Conservation (phyloP, 2,888 invertebrate genomes). For the Lasioglossum morio region DNA sequence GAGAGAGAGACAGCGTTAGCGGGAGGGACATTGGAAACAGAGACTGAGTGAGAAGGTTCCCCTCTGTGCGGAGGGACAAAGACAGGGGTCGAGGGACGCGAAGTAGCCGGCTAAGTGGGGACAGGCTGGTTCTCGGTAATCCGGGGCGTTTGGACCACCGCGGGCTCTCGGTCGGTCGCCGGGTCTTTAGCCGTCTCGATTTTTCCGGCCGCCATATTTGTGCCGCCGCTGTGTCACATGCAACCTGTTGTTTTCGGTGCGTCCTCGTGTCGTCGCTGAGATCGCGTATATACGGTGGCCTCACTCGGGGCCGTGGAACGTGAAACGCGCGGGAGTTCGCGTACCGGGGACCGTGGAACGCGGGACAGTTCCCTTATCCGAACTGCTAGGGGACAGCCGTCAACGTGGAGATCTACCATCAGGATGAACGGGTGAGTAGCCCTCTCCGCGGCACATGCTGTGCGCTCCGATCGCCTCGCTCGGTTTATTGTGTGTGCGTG, state of each 20-base stretch:
- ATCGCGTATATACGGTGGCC: slow-evolving; percentile 40
- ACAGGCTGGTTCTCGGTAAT: not conserved
- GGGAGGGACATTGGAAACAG: not conserved
- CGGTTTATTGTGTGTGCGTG: not conserved
- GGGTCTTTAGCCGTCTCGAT: slow-evolving; percentile 39
- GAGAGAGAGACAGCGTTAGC: not conserved
- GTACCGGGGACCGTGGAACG: slow-evolving; percentile 16
- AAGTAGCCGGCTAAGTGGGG: not conserved
- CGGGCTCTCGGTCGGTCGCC: not conserved
- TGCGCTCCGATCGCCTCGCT: not conserved
- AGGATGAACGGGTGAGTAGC: slow-evolving; percentile 83
- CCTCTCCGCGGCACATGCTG: slow-evolving; percentile 1
- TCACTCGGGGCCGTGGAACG: not conserved
- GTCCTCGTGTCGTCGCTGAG: slow-evolving; percentile 67
- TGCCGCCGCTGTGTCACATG: slow-evolving; percentile 67
- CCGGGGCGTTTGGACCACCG: not conserved
- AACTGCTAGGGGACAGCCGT: slow-evolving; percentile 52
- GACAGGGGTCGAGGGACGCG: slow-evolving; percentile 7
- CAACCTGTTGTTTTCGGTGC: slow-evolving; percentile 80
- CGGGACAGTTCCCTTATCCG: slow-evolving; percentile 65
- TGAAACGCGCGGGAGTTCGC: not conserved
- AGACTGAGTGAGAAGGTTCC: slow-evolving; percentile 6
- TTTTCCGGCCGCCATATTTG: slow-evolving; percentile 72
- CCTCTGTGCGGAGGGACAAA: not conserved
- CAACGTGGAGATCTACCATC: slow-evolving; percentile 65